Conservation (phyloP, 53 echinoderm and acorn worm genomes). For the Patiria pectinifera region DNA sequence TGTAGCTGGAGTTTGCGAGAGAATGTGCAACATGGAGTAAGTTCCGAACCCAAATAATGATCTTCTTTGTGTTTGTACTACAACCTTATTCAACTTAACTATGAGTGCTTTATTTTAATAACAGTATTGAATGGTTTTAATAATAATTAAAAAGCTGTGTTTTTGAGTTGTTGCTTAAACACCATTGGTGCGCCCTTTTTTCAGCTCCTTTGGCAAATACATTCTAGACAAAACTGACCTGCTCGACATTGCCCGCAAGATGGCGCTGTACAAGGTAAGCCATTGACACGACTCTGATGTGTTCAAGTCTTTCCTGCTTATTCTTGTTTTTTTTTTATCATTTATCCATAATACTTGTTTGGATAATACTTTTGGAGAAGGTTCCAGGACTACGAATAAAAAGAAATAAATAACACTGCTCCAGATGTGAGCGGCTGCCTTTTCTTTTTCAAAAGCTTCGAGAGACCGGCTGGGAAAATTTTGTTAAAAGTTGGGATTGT, state of each 20-base stretch:
- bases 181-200: not conserved
- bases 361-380: too few species aligned
- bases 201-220: constrained; percentile 80
- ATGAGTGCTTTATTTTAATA: not conserved
- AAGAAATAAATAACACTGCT: too few species aligned
- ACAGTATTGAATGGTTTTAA: not conserved
- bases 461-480: too few species aligned
- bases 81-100: not conserved
- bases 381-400: too few species aligned
- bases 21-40: constrained; percentile 95
- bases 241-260: constrained; percentile 91
- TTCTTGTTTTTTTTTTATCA: not conserved
- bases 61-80: not conserved
- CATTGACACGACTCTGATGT: not conserved
- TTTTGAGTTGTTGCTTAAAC: too few species aligned
- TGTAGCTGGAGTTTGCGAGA: constrained; percentile 85
- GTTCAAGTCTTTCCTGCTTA: not conserved
- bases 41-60: constrained; percentile 22
- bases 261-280: constrained; percentile 90
- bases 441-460: too few species aligned
- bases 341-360: too few species aligned
- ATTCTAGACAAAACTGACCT: constrained; percentile 87
- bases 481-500: too few species aligned
- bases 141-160: too few species aligned
- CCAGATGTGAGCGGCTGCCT: too few species aligned